Percentiles rank a stretch among this genome's conserved stretches.
Conservation (phyloP, 2,797 vertebrate genomes). For the Helarctos malayanus region DNA sequence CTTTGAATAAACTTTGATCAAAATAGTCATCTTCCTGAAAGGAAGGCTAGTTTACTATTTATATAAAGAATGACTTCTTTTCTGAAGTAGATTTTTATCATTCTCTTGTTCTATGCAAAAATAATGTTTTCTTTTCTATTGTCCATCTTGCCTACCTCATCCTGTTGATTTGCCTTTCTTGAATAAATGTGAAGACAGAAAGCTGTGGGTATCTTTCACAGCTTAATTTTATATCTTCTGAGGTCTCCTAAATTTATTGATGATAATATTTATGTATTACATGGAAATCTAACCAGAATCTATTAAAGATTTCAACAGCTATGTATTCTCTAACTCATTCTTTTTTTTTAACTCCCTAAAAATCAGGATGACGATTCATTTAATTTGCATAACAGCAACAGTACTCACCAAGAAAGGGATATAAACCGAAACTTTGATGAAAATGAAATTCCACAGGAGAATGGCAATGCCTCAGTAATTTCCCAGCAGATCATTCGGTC, state of each 20-base stretch:
- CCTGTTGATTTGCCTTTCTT: conserved; percentile 26
- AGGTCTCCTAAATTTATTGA: background rate
- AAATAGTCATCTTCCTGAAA: background rate
- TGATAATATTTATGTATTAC: background rate
- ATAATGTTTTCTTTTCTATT: background rate
- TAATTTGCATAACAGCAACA: conserved; percentile 89
- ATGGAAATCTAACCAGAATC: background rate
- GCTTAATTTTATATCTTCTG: background rate
- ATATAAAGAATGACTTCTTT: background rate
- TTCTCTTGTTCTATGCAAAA: background rate
- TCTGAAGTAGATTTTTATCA: background rate
- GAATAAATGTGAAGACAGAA: background rate
- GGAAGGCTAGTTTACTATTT: background rate
- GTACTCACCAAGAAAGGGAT: conserved; percentile 87
- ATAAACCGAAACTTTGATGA: conserved; percentile 90
- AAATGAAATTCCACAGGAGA: conserved; percentile 87
- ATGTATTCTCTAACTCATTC: conserved; percentile 21
- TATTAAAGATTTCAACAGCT: conserved; percentile 46
- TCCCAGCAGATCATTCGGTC: conserved; percentile 88
- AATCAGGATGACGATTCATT: conserved; percentile 87
- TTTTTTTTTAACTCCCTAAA: conserved; percentile 73
- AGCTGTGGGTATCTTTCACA: background rate
- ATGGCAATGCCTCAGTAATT: conserved; percentile 86
- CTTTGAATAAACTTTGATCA: background rate
- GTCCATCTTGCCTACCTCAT: background rate